These are phyloP conservation scores for Arothron firmamentum DNA, from an alignment of 2,113 vertebrate genomes.

Conservation along the genomic window DNA sequence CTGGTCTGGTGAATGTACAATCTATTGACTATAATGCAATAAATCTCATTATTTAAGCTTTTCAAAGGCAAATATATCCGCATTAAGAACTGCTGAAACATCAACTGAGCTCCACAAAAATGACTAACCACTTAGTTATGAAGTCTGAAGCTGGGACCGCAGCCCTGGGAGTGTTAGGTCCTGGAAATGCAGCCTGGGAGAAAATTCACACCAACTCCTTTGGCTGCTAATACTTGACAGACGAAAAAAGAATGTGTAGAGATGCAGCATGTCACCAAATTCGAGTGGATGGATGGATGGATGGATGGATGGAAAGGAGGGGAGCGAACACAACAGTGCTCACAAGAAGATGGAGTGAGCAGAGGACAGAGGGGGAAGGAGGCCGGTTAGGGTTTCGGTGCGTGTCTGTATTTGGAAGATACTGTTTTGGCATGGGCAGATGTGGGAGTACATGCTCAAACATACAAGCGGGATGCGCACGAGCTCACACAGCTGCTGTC, in stretches of 20 bases:
- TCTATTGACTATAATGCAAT: background rate
- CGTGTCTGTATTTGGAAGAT: constrained; percentile 61
- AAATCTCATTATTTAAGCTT: background rate
- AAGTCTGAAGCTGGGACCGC: constrained; percentile 11
- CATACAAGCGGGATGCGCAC: constrained; percentile 34
- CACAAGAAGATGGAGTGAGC: constrained; percentile 4
- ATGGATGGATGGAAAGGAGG: constrained; percentile 23
- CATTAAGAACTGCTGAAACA: background rate
- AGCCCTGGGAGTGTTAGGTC: constrained; percentile 16
- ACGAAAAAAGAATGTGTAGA: constrained; percentile 37
- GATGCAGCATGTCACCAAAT: constrained; percentile 24
- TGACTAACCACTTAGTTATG: constrained; percentile 7
- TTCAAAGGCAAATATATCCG: background rate
- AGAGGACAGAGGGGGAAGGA: constrained; percentile 8
- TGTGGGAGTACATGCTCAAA: constrained; percentile 60
- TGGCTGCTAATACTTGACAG: constrained; percentile 27
- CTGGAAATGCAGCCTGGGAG: constrained; percentile 30
- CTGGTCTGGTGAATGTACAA: background rate
- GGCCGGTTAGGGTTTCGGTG: constrained; percentile 31
- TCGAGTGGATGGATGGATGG: constrained; percentile 14
- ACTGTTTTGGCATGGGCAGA: constrained; percentile 70
- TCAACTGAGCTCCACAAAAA: constrained; percentile 6
- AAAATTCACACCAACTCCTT: constrained; percentile 50
- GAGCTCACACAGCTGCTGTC: background rate
- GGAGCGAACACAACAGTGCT: constrained; percentile 12